phyloP scores from a whole-genome alignment of 2,888 invertebrate species.

The Plebejus anna region DNA sequence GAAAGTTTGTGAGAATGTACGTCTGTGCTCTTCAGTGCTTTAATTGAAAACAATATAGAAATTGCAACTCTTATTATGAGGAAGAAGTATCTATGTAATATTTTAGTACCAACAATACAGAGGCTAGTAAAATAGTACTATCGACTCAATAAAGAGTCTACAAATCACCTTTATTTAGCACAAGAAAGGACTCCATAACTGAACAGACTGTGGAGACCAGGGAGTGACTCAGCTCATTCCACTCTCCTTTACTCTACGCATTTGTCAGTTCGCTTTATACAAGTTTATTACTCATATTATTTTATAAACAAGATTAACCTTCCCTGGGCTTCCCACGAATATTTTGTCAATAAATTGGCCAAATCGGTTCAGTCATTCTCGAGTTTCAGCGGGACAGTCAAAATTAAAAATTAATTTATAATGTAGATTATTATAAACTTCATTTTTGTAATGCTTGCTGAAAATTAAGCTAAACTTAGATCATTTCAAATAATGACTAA shows the following conservation, averaged over 20 bases:
- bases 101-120: too few species aligned
- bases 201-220: constrained; percentile 21
- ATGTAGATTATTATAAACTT: too few species aligned
- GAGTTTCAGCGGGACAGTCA: too few species aligned
- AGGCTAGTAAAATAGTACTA: not conserved
- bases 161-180: not conserved
- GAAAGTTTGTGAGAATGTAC: not conserved
- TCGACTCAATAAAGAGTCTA: not conserved
- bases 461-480: too few species aligned
- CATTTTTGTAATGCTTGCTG: too few species aligned
- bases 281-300: not conserved
- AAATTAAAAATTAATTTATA: too few species aligned
- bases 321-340: too few species aligned
- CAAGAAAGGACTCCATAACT: not conserved
- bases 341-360: too few species aligned
- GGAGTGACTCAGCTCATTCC: constrained; percentile 58
- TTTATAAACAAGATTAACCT: not conserved
- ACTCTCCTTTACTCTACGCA: constrained; percentile 45
- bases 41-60: too few species aligned
- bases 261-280: not conserved
- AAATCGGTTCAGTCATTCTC: too few species aligned
- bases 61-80: not conserved
- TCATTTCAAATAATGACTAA: too few species aligned
- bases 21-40: not conserved
- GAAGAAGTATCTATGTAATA: not conserved